These are phyloP conservation scores for Poecilus cupreus DNA, from an alignment of 2,888 invertebrate species.

Conservation along the genomic window DNA sequence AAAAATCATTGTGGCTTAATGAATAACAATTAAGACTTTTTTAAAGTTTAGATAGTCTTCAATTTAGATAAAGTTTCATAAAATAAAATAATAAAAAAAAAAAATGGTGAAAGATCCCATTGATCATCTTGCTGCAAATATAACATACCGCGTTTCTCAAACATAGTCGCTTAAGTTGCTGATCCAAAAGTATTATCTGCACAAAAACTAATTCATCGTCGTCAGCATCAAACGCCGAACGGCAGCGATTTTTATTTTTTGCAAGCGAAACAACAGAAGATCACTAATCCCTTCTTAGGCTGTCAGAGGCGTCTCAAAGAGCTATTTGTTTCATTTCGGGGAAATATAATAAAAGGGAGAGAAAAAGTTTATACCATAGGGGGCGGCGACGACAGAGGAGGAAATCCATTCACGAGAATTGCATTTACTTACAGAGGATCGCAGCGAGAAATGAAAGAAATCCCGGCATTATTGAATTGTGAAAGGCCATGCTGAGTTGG, in stretches of 20 bases:
- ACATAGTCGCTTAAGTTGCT: too few relatives aligned
- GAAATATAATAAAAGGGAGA: slow-evolving; percentile 50
- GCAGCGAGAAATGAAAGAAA: slow-evolving; percentile 49
- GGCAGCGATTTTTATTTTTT: slow-evolving; percentile 21
- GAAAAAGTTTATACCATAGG: neutral
- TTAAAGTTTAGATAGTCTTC: too few relatives aligned
- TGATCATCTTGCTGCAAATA: too few relatives aligned
- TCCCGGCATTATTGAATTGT: slow-evolving; percentile 35
- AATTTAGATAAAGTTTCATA: too few relatives aligned
- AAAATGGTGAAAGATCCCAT: too few relatives aligned
- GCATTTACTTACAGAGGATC: slow-evolving; percentile 51
- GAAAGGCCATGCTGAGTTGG: slow-evolving; percentile 7
- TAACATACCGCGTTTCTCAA: too few relatives aligned
- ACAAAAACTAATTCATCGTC: too few relatives aligned
- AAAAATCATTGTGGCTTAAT: too few relatives aligned
- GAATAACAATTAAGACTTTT: too few relatives aligned
- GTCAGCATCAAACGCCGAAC: neutral
- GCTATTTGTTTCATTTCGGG: slow-evolving; percentile 49
- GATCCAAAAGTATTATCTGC: too few relatives aligned
- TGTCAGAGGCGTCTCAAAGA: slow-evolving; percentile 31
- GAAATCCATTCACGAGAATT: slow-evolving; percentile 44
- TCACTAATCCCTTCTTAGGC: slow-evolving; percentile 14
- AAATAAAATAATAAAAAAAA: too few relatives aligned
- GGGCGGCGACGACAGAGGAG: slow-evolving; percentile 5
- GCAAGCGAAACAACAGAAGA: neutral